phyloP scores from a whole-genome alignment of 1,140 invertebrate genomes.

The Zaprionus nigranus region DNA sequence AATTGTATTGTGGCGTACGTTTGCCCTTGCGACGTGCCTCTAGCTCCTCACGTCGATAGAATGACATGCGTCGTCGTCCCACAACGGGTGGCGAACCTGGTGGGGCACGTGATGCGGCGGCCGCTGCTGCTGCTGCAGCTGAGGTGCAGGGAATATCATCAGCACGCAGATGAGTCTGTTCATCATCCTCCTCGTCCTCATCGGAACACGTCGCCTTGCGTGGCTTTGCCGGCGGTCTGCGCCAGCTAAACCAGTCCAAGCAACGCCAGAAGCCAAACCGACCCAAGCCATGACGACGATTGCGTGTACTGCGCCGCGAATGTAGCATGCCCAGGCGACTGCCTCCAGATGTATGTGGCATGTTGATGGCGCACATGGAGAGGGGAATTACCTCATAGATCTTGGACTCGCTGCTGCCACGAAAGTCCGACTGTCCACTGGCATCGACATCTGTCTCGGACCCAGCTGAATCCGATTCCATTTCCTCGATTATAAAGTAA shows the following conservation, averaged over 20 bases:
- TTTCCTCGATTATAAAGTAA: conserved; percentile 89
- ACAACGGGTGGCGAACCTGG: conserved; percentile 37
- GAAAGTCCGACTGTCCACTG: conserved; percentile 59
- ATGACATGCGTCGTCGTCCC: conserved; percentile 78
- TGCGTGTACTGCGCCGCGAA: conserved; percentile 51
- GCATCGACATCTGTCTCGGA: conserved; percentile 85
- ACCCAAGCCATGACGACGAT: conserved; percentile 56
- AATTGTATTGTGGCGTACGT: conserved; percentile 89
- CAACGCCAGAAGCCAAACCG: conserved; percentile 52
- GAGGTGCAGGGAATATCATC: conserved; percentile 63
- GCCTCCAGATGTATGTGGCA: conserved; percentile 59
- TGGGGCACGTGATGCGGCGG: conserved; percentile 48
- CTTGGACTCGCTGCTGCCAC: conserved; percentile 72
- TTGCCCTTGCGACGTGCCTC: conserved; percentile 85
- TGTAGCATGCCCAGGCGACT: conserved; percentile 58
- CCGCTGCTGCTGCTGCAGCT: conserved; percentile 55
- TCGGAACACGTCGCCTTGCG: conserved; percentile 58
- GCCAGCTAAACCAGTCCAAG: conserved; percentile 61
- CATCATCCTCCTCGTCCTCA: conserved; percentile 72
- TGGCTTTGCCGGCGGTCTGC: conserved; percentile 16
- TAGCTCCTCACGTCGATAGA: conserved; percentile 79
- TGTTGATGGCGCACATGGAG: conserved; percentile 77
- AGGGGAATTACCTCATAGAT: conserved; percentile 81
- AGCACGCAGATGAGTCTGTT: conserved; percentile 68
- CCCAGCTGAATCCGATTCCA: conserved; percentile 86